Conservation (phyloP, 2,888 invertebrate species). For the Nebria brevicollis region DNA sequence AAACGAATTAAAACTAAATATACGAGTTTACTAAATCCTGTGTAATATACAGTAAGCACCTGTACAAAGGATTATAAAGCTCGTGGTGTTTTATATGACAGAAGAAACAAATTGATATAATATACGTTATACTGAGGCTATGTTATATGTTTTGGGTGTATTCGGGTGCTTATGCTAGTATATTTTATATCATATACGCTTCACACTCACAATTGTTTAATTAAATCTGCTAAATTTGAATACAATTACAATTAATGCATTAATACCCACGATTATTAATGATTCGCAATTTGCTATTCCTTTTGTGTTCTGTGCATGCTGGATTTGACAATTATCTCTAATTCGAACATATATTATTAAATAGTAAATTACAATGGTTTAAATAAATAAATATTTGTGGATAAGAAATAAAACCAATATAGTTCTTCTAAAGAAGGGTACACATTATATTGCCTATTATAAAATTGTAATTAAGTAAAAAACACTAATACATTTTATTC, state of each 20-base stretch:
- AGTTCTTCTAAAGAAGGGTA: too few species aligned
- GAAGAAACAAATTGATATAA: constrained; percentile 42
- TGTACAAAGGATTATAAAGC: constrained; percentile 9
- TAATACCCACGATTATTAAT: constrained; percentile 2
- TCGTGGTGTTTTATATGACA: constrained; percentile 16
- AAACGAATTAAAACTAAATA: background rate
- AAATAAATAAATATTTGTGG: background rate
- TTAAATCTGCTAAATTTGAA: constrained; percentile 39
- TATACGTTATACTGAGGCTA: constrained; percentile 25
- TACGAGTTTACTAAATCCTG: background rate
- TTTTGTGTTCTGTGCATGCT: background rate
- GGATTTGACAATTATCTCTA: background rate
- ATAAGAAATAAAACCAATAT: too few species aligned
- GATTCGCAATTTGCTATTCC: background rate
- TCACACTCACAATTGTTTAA: constrained; percentile 33
- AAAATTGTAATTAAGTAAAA: too few species aligned
- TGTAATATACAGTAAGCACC: constrained; percentile 1
- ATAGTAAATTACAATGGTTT: background rate
- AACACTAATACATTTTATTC: too few species aligned
- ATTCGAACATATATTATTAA: background rate
- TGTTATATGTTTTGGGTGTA: constrained; percentile 20
- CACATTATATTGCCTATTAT: too few species aligned
- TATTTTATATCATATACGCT: background rate
- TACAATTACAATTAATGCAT: constrained; percentile 10
- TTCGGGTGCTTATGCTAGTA: background rate